Conservation (phyloP, 2,797 vertebrate species). For the Hozukius guyotensis region DNA sequence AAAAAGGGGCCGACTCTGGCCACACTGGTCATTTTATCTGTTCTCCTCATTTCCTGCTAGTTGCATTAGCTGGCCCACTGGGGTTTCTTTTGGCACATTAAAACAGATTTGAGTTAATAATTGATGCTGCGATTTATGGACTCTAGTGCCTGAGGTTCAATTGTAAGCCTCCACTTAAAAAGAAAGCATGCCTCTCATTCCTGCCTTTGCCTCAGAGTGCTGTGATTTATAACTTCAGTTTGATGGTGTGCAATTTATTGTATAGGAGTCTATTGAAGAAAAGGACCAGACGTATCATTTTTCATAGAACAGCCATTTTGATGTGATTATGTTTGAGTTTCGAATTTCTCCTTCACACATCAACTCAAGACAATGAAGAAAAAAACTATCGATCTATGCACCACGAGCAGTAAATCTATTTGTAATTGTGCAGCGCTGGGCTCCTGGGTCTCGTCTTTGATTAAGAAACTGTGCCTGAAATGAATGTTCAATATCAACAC, state of each 20-base stretch:
- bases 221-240: constrained; percentile 71
- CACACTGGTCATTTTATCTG: constrained; percentile 74
- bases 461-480: constrained; percentile 54
- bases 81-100: constrained; percentile 84
- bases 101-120: constrained; percentile 84
- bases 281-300: constrained; percentile 57
- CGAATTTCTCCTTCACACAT: constrained; percentile 56
- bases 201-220: constrained; percentile 51
- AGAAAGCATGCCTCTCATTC: constrained; percentile 70
- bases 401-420: constrained; percentile 44
- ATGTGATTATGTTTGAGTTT: constrained; percentile 70
- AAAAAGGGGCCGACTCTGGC: constrained; percentile 50
- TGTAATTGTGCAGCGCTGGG: constrained; percentile 24
- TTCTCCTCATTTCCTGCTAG: constrained; percentile 76
- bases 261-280: constrained; percentile 46
- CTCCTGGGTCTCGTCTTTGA: constrained; percentile 37
- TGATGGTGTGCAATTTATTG: constrained; percentile 65
- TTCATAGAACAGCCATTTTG: constrained; percentile 57
- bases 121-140: constrained; percentile 83
- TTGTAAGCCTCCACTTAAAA: constrained; percentile 80
- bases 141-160: constrained; percentile 76
- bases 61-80: constrained; percentile 78
- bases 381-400: constrained; percentile 58
- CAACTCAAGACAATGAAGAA: constrained; percentile 42
- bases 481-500: constrained; percentile 46